phyloP scores from a whole-genome alignment of 1,140 invertebrate species.

The Teleogryllus occipitalis region DNA sequence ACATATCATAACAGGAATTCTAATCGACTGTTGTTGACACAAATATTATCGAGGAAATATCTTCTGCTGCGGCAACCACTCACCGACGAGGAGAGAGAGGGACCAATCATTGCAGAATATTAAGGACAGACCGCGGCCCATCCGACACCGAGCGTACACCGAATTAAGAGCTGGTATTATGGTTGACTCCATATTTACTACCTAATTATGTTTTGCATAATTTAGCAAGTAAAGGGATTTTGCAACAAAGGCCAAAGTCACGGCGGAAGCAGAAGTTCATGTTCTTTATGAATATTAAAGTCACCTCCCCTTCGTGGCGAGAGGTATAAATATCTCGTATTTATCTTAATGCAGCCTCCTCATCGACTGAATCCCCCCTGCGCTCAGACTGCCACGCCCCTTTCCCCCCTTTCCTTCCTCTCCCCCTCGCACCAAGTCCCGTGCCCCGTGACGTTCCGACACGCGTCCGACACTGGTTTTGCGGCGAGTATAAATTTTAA shows the following conservation, averaged over 20 bases:
- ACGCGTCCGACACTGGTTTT: not conserved
- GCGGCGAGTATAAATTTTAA: not conserved
- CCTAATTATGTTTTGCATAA: constrained; percentile 5
- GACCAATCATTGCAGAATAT: not conserved
- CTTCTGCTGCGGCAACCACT: no score
- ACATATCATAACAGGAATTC: no score
- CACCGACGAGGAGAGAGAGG: no score
- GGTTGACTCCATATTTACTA: not conserved
- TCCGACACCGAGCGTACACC: not conserved
- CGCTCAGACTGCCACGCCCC: not conserved
- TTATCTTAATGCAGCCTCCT: not conserved
- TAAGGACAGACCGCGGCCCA: not conserved
- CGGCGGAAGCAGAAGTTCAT: not conserved
- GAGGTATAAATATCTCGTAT: not conserved
- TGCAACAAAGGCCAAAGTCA: not conserved
- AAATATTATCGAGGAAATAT: no score
- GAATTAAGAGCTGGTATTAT: not conserved
- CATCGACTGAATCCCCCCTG: not conserved
- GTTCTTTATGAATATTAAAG: constrained; percentile 6
- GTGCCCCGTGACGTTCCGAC: not conserved
- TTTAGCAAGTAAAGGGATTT: not conserved
- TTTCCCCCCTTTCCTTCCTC: not conserved
- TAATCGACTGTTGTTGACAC: no score
- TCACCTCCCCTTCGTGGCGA: not conserved
- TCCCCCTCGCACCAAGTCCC: not conserved